Conservation (phyloP, 92 coral and sea anemone genomes). For the Actinostola sp. region DNA sequence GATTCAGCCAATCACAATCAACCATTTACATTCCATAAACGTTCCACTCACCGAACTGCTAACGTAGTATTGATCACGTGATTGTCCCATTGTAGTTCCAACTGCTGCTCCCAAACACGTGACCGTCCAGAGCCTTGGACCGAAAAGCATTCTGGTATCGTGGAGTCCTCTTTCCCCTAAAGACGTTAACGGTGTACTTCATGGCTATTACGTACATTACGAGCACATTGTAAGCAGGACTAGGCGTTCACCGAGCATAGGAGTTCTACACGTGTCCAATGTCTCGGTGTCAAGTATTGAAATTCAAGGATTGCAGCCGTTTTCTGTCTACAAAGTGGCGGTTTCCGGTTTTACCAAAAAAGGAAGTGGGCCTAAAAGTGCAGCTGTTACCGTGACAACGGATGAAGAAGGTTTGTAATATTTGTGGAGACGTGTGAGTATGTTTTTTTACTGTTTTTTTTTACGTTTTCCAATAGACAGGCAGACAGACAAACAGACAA, state of each 20-base stretch:
- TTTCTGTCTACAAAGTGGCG: constrained; percentile 48
- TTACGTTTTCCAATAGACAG: too few relatives aligned
- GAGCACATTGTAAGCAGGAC: constrained; percentile 16
- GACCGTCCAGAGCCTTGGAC: constrained; percentile 49
- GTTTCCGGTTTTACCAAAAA: constrained; percentile 60
- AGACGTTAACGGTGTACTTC: constrained; percentile 57
- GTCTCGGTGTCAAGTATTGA: constrained; percentile 53
- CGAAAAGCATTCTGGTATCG: constrained; percentile 63
- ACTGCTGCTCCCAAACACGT: constrained; percentile 61
- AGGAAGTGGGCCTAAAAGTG: constrained; percentile 65
- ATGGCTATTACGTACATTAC: constrained; percentile 74
- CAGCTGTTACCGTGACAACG: constrained; percentile 43
- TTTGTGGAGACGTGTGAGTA: not conserved
- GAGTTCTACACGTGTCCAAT: constrained; percentile 62
- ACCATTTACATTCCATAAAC: too few relatives aligned
- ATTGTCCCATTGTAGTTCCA: constrained; percentile 66
- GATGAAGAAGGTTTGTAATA: constrained; percentile 72
- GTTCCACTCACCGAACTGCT: too few relatives aligned
- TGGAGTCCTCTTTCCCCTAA: constrained; percentile 69
- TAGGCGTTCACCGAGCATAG: constrained; percentile 42
- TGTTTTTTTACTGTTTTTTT: too few relatives aligned
- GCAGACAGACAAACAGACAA: too few relatives aligned
- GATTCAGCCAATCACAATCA: too few relatives aligned
- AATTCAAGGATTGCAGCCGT: constrained; percentile 51
- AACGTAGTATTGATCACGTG: too few relatives aligned